phyloP scores from a whole-genome alignment of 2,113 vertebrate genomes.

The Tor tambroides region DNA sequence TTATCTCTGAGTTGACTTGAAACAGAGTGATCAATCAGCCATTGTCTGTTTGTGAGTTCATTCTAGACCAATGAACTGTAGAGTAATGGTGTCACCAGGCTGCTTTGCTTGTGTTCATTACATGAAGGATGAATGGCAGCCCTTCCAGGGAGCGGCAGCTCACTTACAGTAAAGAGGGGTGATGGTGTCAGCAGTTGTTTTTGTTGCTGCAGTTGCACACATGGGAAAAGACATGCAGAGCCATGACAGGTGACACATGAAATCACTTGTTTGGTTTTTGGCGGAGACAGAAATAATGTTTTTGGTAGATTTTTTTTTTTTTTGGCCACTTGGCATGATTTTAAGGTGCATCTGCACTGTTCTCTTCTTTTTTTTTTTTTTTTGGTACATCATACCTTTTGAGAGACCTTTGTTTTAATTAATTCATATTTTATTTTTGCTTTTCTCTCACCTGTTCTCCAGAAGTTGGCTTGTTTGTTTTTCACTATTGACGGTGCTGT shows the following conservation, averaged over 20 bases:
- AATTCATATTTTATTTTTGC: not conserved
- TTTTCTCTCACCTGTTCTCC: conserved; percentile 20
- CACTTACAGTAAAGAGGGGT: not conserved
- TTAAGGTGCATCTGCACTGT: not conserved
- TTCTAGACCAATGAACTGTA: conserved; percentile 2
- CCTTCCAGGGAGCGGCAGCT: not conserved
- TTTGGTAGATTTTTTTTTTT: not conserved
- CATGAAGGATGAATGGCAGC: not conserved
- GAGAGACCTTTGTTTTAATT: conserved; percentile 2
- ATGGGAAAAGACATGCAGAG: conserved; percentile 2
- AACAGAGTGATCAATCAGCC: conserved; percentile 18
- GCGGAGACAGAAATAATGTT: not conserved
- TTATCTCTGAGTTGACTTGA: conserved; percentile 36
- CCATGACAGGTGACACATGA: not conserved
- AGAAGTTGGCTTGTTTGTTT: not conserved
- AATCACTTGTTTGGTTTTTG: conserved; percentile 22
- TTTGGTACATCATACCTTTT: not conserved
- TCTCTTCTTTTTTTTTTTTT: not conserved
- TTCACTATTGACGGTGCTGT: not conserved
- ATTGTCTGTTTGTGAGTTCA: conserved; percentile 12
- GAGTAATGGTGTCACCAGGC: not conserved
- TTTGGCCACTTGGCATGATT: not conserved
- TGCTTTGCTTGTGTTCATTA: conserved; percentile 20
- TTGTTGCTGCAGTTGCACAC: not conserved
- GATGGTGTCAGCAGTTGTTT: not conserved